Percentiles rank a stretch among this genome's conserved stretches.
Evolutionary conservation across 2,113 vertebrate genomes (phyloP).

Genomic region (Oryzias celebensis): DNA sequence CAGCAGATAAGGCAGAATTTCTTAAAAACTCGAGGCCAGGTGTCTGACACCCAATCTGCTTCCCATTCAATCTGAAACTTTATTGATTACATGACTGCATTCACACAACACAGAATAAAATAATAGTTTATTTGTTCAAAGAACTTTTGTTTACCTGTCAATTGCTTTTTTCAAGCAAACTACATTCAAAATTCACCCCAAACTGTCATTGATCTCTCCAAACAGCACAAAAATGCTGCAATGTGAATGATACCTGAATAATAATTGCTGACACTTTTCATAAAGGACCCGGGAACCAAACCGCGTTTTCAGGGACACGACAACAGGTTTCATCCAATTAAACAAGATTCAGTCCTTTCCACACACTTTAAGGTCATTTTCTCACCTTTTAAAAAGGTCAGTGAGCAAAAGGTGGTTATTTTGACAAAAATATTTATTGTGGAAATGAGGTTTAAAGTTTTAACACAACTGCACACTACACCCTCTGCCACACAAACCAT

Average conservation of each 20-base stretch:
- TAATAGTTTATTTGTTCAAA: too few relatives aligned
- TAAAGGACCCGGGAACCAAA: constrained; percentile 23
- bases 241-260: constrained; percentile 20
- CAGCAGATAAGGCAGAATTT: too few relatives aligned
- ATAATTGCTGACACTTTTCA: constrained; percentile 21
- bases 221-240: too few relatives aligned
- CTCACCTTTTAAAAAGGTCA: constrained; percentile 1
- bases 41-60: too few relatives aligned
- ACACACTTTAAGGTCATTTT: not conserved
- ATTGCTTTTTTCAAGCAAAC: too few relatives aligned
- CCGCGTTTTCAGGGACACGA: constrained; percentile 19
- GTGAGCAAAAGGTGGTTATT: constrained; percentile 8
- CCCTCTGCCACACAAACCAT: constrained; percentile 3
- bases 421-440: not conserved
- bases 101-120: too few relatives aligned
- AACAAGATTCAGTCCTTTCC: constrained; percentile 7
- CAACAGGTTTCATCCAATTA: constrained; percentile 24
- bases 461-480: not conserved
- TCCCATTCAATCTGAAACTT: too few relatives aligned
- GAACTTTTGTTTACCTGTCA: too few relatives aligned
- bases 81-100: too few relatives aligned
- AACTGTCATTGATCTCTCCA: too few relatives aligned
- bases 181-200: too few relatives aligned
- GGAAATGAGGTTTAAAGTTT: not conserved
- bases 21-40: too few relatives aligned